Base-by-base conservation (phyloP, 1,140 invertebrate genomes). In the Neuroterus valhalla region DNA sequence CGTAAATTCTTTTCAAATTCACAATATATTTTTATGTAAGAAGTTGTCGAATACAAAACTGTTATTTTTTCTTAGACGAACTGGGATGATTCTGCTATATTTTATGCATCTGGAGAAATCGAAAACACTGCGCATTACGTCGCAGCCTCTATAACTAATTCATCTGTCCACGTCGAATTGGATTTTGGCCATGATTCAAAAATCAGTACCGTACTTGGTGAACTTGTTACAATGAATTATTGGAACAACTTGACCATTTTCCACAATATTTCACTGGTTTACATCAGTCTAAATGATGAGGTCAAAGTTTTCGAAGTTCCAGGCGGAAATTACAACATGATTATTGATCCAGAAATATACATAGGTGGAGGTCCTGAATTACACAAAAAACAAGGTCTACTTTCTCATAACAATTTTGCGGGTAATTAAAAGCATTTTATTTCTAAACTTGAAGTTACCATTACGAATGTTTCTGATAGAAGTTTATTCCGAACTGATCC, bases 271-370 rank as follows among this genome's bases (percentile, higher is more conserved):
- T 93, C 93, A 73, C 91, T 91, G 2, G 92, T 98, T 0, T 91
- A 92, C 74, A 91, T 98, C 1, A 93, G 93, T 73, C 89, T 98
- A 10, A 95, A 97, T 85, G 91, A 93, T 4, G 93, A 95, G 73
- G 91, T 89, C 2, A 92, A 94, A 78, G 87, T 91, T 0, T 91
- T 96, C 55, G 92, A 94, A 80, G 91, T 97, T 38, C 93, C 94
- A 0, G 94, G 94, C 3, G 90, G 92, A 17, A 93, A 93, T 78
- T 93, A 93, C 78, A 94, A 96, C 85, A 91, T 98, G 72, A 96
- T 96, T 76, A 96, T 98, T 55, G 97, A 98, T 91, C 96, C 97
- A 5, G 95, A 97, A 86, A 96, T 98, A 78, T 98, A 97, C 83
- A 95, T 98, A 76, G 96, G 96, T 14, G 96, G 96, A 45, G 95